These are phyloP conservation scores for Spatula clypeata DNA, from an alignment of 2,797 vertebrate species.

Conservation along the genomic window DNA sequence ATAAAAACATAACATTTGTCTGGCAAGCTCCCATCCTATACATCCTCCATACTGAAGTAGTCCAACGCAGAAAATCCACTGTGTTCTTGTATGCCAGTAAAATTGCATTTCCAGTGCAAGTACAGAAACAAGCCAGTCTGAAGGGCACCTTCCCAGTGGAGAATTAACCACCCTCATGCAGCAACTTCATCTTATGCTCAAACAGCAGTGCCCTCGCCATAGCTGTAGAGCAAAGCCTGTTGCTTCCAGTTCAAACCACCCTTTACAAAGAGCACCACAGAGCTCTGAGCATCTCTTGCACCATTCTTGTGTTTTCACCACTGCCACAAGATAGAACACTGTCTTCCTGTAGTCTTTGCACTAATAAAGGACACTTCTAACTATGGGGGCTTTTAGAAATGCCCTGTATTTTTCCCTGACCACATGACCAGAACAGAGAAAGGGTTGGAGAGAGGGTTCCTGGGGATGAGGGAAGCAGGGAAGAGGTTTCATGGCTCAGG, in stretches of 20 bases:
- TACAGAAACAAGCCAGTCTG: neutral
- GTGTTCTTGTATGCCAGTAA: neutral
- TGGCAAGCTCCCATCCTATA: neutral
- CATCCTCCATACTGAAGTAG: neutral
- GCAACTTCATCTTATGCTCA: neutral
- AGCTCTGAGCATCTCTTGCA: neutral
- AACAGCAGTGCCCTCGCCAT: neutral
- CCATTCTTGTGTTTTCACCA: neutral
- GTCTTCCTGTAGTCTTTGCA: neutral
- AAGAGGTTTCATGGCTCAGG: neutral
- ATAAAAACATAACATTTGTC: neutral
- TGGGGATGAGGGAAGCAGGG: neutral
- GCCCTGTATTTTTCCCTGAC: neutral
- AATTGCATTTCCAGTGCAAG: neutral
- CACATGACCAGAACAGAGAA: neutral
- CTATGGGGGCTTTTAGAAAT: neutral
- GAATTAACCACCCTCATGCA: neutral
- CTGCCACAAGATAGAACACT: neutral
- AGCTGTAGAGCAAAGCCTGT: neutral
- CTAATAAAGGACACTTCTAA: neutral
- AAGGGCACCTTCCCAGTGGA: neutral
- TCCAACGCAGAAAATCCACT: neutral
- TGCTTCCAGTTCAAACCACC: neutral
- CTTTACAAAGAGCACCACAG: neutral
- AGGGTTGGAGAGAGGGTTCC: neutral